A percentile compares a stretch with the other conserved stretches of the same genome.
Conservation (phyloP, 1,140 invertebrate species). For the Elymnias hypermnestra region DNA sequence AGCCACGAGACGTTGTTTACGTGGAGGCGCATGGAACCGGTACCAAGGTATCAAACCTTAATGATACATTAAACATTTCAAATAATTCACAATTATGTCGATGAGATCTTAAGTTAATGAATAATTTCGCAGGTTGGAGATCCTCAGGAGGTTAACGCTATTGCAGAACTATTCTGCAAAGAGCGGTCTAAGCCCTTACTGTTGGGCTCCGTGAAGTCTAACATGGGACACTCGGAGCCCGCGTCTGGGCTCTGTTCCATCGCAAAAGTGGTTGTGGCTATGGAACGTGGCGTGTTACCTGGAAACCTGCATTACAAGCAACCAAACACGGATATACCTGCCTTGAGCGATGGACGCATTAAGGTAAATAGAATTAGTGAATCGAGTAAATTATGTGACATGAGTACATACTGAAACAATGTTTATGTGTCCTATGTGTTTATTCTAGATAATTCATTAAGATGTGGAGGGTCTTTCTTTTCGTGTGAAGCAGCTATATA, state of each 20-base stretch:
- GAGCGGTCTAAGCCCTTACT: constrained; percentile 87
- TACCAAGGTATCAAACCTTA: constrained; percentile 91
- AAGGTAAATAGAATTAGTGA: too few relatives aligned
- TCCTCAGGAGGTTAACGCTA: constrained; percentile 96
- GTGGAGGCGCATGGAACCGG: constrained; percentile 98
- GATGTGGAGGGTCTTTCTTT: too few relatives aligned
- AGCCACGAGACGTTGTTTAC: constrained; percentile 88
- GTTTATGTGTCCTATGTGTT: too few relatives aligned
- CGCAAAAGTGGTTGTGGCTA: constrained; percentile 93
- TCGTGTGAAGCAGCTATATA: too few relatives aligned
- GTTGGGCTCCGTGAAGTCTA: constrained; percentile 97
- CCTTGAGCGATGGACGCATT: constrained; percentile 88
- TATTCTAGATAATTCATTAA: too few relatives aligned
- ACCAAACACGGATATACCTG: constrained; percentile 93
- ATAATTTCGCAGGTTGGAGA: too few relatives aligned
- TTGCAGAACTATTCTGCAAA: constrained; percentile 94
- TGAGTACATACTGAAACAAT: too few relatives aligned
- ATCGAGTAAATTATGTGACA: too few relatives aligned
- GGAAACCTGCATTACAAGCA: constrained; percentile 91
- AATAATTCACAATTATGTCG: too few relatives aligned
- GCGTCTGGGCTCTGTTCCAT: constrained; percentile 94
- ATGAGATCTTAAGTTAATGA: too few relatives aligned
- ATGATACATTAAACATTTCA: too few relatives aligned
- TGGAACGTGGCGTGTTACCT: constrained; percentile 92
- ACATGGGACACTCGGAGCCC: constrained; percentile 98